These are phyloP conservation scores for Rhinogobio ventralis DNA, from an alignment of 2,797 vertebrate genomes.

Conservation along the genomic window DNA sequence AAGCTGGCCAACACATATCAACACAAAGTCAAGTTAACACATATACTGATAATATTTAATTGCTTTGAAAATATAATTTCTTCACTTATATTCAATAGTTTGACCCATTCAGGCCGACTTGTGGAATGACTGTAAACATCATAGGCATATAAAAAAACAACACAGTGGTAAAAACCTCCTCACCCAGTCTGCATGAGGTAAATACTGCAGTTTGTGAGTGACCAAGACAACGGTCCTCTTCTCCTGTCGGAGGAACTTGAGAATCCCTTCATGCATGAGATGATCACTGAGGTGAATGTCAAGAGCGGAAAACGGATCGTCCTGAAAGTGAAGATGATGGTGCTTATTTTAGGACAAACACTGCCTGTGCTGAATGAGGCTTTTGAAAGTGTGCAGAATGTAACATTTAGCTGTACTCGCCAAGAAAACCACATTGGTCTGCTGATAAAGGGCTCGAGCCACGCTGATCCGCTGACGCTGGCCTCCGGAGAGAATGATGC, in stretches of 20 bases:
- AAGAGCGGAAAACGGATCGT: constrained; percentile 97
- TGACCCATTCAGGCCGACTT: not conserved
- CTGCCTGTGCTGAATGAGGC: not conserved
- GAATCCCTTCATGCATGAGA: constrained; percentile 96
- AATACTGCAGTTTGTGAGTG: constrained; percentile 97
- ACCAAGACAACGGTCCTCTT: constrained; percentile 94
- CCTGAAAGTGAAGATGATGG: constrained; percentile 72
- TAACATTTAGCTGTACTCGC: constrained; percentile 75
- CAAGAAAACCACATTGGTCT: constrained; percentile 93
- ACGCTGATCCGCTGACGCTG: constrained; percentile 96
- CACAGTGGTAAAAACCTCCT: constrained; percentile 51
- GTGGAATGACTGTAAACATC: not conserved
- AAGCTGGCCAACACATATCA: not conserved
- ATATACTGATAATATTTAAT: not conserved
- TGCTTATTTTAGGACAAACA: not conserved
- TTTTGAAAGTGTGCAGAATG: not conserved
- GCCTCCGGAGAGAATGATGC: constrained; percentile 95
- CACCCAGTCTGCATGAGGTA: constrained; percentile 97
- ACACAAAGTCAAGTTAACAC: not conserved
- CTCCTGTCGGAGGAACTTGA: constrained; percentile 91
- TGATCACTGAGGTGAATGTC: constrained; percentile 98
- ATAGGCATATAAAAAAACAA: not conserved
- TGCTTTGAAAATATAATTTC: not conserved
- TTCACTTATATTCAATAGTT: not conserved
- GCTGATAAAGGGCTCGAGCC: constrained; percentile 93